Evolutionary conservation across 2,888 invertebrate genomes (phyloP), one percentile per base, ranked within the genome.

Genomic region (Platypus cylindrus): DNA sequence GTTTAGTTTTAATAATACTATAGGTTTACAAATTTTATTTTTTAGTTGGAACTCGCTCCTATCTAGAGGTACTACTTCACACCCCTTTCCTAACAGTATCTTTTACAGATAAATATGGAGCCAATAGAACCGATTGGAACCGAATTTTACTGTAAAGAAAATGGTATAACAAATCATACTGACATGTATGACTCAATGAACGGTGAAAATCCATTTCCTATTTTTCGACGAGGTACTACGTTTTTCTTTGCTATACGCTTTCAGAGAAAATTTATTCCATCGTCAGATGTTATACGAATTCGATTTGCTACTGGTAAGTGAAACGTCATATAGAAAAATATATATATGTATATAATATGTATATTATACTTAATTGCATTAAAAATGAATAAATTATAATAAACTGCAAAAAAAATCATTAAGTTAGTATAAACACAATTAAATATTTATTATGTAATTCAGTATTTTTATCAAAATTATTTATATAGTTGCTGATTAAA

Each of bases 191-290:
- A 82, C 38, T 70, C 78, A 1, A 73, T 78, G 43, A 65, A 71
- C n/a, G 73, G 75, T 18, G 68, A 71, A 3, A 42, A 45, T 18
- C 70, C 74, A 1, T 68, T 68, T 0, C 68, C 79, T 0, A 70
- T 86, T 14, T 64, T 85, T 2, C 66, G 85, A 3, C 67, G 85
- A 16, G 85, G 83, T 0, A 74, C 78, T 50, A 67, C 72, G 1
- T 84, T 86, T 62, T 73, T 70, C 39, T 62, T 82, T 3, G 75
- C 74, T 1, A 55, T 83, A 13, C 62, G 73, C 27, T 81, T 83
- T 55, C 60, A 69, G 46, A 62, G 79, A 17, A 63, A 65, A 1
- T 79, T 70, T 49, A 68, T 76, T 40, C 68, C 70, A 32, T 61
- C 60, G 1, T 65, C 62, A 2, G 84, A 85, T 46, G 59, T 72